Evolutionary conservation across 2,797 vertebrate genomes (phyloP), one percentile per base, ranked within the genome.

Genomic region (Brachymystax lenok): DNA sequence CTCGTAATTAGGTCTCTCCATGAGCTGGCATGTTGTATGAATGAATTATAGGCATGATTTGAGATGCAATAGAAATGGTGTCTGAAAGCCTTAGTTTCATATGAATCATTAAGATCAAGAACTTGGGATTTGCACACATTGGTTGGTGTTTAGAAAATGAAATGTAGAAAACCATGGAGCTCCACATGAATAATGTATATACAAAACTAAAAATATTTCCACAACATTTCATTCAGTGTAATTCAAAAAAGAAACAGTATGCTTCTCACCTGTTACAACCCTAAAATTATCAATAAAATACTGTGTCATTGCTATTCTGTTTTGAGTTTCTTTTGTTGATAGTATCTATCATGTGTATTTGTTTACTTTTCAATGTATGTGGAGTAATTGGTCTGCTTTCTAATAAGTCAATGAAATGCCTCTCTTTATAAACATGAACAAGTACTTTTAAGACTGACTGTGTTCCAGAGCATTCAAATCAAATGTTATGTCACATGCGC

Each of bases 261-360:
- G 40, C 79, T 71, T 79, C 56, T 76, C 67, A 56, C 75, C 83
- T 84, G 75, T 82, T 78, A 1, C 24, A 21, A 74, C 12, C 68
- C 56, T 24, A 52, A 63, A 89, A 84, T 88, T 86, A 79, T n/a
- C 6, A 73, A 68, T 75, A 77, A 82, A 79, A 56, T 46, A 79
- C 14, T 72, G 17, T n/a, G 12, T 78, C 76, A 75, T 69, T 33
- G 33, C 4, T 40, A 2, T 56, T 73, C 67, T 0, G 40, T 56
- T 56, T 52, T 16, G 3, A 66, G 52, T 67, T 52, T 74, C 78
- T 74, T 71, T 63, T 50, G 16, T 2, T 17, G 16, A 30, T 27
- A 5, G 5, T 2, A 46, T 46, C 10, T 12, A 46, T 46, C 40
- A 46, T 46, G 40, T 46, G 8, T 40, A 40, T 46, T 46, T 46